Evolutionary conservation across 1,140 invertebrate species (phyloP), one percentile per base, ranked within the genome.

Genomic region (Lepeophtheirus salmonis): DNA sequence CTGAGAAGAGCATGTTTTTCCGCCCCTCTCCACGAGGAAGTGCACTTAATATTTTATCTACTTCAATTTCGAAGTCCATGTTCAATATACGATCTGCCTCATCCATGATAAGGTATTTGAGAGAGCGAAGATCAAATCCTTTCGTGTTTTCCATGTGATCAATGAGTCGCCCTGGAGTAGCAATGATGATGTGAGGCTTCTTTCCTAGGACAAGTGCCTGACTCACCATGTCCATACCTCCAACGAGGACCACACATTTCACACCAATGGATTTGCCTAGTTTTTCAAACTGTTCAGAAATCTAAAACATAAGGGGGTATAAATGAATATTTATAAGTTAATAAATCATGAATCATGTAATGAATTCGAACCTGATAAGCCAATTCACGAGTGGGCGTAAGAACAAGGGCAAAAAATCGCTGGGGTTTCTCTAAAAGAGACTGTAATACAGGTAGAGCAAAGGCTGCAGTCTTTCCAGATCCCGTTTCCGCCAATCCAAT

Each of bases 401-500:
- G 71, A 65, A 98, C 78, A 0, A 98, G 74, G 3, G 89, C 90
- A 76, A 94, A 98, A 66, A 95, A 82, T 68, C 90, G 74, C 68
- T 96, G 91, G 3, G 91, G 91, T 69, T 82, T 86, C 65, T 91
- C 82, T 14, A 97, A 71, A 12, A 97, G 70, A 0, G 83, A 76
- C 68, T 98, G 92, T 12, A 98, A 69, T 65, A 98, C 96, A 0
- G 95, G 95, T 58, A 98, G 68, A 1, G 89, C 89, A 75, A 98
- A 98, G 0, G 95, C 89, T 24, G 84, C 95, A 1, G 95, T 98
- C 75, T 98, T 98, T 14, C 95, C 94, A 3, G 91, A 97, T 4
- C 95, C 92, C 2, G 94, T 98, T 75, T 97, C 92, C 1, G 94
- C 92, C 54, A 97, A 72, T 17, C 91, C 94, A 67, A 98, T 96